These are phyloP conservation scores for Triplophysa dalaica DNA, from an alignment of 2,113 vertebrate species.

Conservation along the genomic window DNA sequence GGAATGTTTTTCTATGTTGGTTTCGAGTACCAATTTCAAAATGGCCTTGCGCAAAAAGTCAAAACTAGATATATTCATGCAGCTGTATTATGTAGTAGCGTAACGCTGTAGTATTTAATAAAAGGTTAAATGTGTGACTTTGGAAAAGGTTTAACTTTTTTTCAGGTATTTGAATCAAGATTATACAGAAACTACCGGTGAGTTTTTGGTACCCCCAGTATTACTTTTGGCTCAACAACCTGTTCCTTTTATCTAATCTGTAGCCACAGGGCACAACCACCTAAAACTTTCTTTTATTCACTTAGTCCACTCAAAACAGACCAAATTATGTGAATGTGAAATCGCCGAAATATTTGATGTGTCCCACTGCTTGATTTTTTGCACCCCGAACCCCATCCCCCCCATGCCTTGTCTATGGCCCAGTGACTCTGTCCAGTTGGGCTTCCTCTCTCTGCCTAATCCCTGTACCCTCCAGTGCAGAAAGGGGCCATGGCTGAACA, in stretches of 20 bases:
- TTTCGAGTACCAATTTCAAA: no score
- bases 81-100: no score
- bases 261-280: not conserved
- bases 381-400: slow-evolving; percentile 30
- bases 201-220: not conserved
- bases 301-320: slow-evolving; percentile 27
- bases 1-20: no score
- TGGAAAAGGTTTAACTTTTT: no score
- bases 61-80: no score
- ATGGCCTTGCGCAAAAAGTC: no score
- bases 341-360: slow-evolving; percentile 1
- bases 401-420: slow-evolving; percentile 48
- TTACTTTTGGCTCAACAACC: not conserved
- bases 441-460: slow-evolving; percentile 70
- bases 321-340: slow-evolving; percentile 1
- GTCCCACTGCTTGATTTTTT: slow-evolving; percentile 2
- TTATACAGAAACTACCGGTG: no score
- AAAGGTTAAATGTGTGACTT: no score
- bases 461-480: slow-evolving; percentile 66
- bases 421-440: slow-evolving; percentile 63
- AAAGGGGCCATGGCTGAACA: slow-evolving; percentile 65
- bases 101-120: no score
- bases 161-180: no score
- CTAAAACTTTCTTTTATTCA: slow-evolving; percentile 21
- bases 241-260: slow-evolving; percentile 10